Percentiles rank a stretch among this genome's conserved stretches.
These are phyloP conservation scores for Leptonema lineaticorne DNA, from an alignment of 1,140 invertebrate species.

Conservation along the genomic window DNA sequence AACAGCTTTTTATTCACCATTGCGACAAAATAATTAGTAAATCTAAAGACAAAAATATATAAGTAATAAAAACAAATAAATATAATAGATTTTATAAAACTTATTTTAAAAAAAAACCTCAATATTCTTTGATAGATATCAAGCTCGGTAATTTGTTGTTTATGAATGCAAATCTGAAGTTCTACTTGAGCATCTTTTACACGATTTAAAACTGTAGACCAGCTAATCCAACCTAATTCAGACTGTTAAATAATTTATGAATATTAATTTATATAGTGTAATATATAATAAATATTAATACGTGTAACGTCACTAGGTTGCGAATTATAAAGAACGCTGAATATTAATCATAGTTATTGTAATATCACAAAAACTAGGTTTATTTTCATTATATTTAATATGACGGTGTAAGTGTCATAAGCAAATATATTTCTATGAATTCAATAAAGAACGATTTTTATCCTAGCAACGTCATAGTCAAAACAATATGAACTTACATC, in stretches of 20 bases:
- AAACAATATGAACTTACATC: slow-evolving; percentile 58
- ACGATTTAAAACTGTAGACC: slow-evolving; percentile 88
- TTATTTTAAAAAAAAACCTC: slow-evolving; percentile 53
- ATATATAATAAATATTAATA: slow-evolving; percentile 34
- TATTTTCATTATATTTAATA: not conserved
- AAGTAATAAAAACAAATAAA: not conserved
- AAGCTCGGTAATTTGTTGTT: slow-evolving; percentile 88
- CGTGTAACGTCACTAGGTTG: not conserved
- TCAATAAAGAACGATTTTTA: not conserved
- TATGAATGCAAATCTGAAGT: slow-evolving; percentile 97
- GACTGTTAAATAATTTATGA: slow-evolving; percentile 48
- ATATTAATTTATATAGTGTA: not conserved
- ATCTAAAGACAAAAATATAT: slow-evolving; percentile 56
- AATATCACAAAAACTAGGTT: not conserved
- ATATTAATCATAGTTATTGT: not conserved
- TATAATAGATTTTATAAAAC: not conserved
- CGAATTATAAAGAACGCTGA: not conserved
- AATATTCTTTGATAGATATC: slow-evolving; percentile 99
- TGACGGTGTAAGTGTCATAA: not conserved
- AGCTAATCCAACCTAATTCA: slow-evolving; percentile 89
- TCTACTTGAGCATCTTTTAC: slow-evolving; percentile 88
- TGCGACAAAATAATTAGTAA: slow-evolving; percentile 96
- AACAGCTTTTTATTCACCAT: slow-evolving; percentile 94
- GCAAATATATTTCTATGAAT: too few relatives aligned
- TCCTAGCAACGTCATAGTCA: not conserved